A percentile compares a stretch with the other conserved stretches of the same genome.
phyloP scores from a whole-genome alignment of 2,888 invertebrate genomes.

The Cyclophora punctaria region DNA sequence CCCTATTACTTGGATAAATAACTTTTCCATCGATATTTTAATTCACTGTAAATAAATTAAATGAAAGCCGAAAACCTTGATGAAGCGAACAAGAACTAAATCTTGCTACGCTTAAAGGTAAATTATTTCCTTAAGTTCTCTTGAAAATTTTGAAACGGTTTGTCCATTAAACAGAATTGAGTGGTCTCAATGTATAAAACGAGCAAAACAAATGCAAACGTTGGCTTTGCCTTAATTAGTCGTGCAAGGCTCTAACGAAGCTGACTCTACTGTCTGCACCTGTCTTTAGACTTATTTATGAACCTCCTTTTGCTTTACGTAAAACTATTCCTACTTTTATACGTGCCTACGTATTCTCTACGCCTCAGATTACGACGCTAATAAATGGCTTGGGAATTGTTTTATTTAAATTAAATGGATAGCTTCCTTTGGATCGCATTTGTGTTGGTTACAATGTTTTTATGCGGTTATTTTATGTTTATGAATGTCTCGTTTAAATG shows the following conservation, averaged over 20 bases:
- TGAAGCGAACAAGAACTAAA: too few relatives aligned
- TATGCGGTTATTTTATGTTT: too few relatives aligned
- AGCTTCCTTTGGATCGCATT: constrained; percentile 9
- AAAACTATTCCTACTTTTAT: constrained; percentile 21
- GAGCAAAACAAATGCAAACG: constrained; percentile 13
- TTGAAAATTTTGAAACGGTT: too few relatives aligned
- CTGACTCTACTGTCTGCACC: constrained; percentile 28
- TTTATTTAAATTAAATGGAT: constrained; percentile 21
- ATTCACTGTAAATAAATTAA: too few relatives aligned
- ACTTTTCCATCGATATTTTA: too few relatives aligned
- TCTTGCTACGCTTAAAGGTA: too few relatives aligned
- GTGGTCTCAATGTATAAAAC: constrained; percentile 14
- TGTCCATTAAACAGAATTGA: background rate
- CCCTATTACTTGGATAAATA: too few relatives aligned
- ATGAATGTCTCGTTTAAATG: too few relatives aligned
- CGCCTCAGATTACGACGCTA: constrained; percentile 15
- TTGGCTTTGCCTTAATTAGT: constrained; percentile 41
- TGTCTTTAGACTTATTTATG: constrained; percentile 49
- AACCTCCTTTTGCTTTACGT: constrained; percentile 29
- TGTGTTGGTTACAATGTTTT: too few relatives aligned
- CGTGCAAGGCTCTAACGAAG: constrained; percentile 35
- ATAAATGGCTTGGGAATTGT: constrained; percentile 10
- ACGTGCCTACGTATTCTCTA: background rate
- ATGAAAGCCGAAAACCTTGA: too few relatives aligned
- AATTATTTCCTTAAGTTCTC: too few relatives aligned